Percentiles rank a stretch among this genome's conserved stretches.
These are phyloP conservation scores for Gallinago stenura DNA, from an alignment of 2,797 vertebrate genomes.

Conservation along the genomic window DNA sequence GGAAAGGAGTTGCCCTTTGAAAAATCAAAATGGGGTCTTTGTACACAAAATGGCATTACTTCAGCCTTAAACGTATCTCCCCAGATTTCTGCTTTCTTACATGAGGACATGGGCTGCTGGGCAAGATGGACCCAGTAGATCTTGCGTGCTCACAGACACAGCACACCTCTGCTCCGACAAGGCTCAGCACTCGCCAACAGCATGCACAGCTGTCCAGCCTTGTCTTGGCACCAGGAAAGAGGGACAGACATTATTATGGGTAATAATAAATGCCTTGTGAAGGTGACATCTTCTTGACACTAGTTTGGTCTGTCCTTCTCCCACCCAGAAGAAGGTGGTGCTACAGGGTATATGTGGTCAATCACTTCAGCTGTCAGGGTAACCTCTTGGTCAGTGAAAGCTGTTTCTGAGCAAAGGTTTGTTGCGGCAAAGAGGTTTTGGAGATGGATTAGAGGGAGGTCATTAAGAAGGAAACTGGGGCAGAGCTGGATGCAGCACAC, in stretches of 20 bases:
- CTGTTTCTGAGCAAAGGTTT: not conserved
- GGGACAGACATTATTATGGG: not conserved
- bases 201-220: not conserved
- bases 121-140: not conserved
- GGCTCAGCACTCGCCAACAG: not conserved
- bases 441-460: not conserved
- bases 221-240: not conserved
- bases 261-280: not conserved
- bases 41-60: not conserved
- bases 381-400: not conserved
- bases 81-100: not conserved
- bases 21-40: not conserved
- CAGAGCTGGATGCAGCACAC: not conserved
- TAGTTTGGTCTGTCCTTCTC: not conserved
- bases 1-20: not conserved
- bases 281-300: not conserved
- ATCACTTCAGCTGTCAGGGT: not conserved
- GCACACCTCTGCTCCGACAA: not conserved
- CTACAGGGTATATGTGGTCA: not conserved
- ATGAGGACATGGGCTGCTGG: not conserved
- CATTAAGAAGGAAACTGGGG: not conserved
- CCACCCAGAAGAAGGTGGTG: not conserved
- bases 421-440: not conserved
- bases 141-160: not conserved
- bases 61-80: fast-evolving